phyloP scores from a whole-genome alignment of 2,888 invertebrate genomes.

The Phytoseiulus persimilis region DNA sequence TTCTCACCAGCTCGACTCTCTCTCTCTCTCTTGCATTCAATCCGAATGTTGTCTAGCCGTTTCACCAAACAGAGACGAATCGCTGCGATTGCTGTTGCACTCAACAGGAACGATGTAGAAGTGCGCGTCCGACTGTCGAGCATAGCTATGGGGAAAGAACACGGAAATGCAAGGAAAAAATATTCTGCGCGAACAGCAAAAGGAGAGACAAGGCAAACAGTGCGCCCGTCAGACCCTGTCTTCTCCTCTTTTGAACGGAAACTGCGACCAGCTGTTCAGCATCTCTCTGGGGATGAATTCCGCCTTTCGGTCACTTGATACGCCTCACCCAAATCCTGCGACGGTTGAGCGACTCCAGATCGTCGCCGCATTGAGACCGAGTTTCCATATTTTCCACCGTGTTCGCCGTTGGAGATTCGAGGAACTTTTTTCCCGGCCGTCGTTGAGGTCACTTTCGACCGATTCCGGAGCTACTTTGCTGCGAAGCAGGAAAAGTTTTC shows the following conservation, averaged over 20 bases:
- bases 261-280: background rate
- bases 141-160: background rate
- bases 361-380: background rate
- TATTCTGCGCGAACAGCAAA: background rate
- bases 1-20: background rate
- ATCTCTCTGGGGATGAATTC: background rate
- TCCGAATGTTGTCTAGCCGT: background rate
- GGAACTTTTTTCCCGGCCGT: background rate
- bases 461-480: no score
- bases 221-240: background rate
- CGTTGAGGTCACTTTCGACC: no score
- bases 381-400: background rate
- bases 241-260: background rate
- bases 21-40: background rate
- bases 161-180: background rate
- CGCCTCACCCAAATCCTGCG: background rate
- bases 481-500: no score
- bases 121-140: background rate
- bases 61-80: background rate
- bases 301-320: background rate
- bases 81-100: background rate
- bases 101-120: background rate
- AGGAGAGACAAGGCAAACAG: background rate
- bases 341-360: background rate
- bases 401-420: background rate